Base-by-base conservation (phyloP, 2,888 invertebrate genomes). In the Habrosyne pyritoides region DNA sequence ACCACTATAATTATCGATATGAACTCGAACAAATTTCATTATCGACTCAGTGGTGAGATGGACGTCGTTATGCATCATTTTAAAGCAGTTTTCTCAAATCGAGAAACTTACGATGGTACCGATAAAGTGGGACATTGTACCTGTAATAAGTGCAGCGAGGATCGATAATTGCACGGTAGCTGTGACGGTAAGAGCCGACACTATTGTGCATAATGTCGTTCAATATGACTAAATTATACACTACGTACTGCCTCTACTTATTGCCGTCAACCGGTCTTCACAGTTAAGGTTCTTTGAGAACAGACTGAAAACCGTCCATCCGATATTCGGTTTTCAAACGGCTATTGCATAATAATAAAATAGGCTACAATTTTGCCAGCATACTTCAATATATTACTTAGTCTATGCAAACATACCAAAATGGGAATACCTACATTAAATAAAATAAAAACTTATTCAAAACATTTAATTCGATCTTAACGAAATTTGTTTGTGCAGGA, bases 181-280 rank as follows among this genome's bases (percentile, higher is more conserved):
- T 53, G 75, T 68, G 77, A 75, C 75, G 88, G 86, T 86, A 88
- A 86, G 75, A 78, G 81, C 78, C 84, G 76, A 77, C 83, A 85
- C 89, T 85, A 89, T 87, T 86, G 86, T 88, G 84, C 84, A 82
- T 89, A 89, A 90, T 89, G 80, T 84, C 81, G 80, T 78, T 76
- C 84, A 77, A 77, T 79, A 87, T 86, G 84, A 84, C 85, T 79
- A 86, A 90, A 91, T 89, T 89, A 90, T 84, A 86, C 74, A 76
- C 80, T 73, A 64, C 67, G 53, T 56, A 57, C 59, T 58, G 57
- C 54, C 52, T 54, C 60, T 64, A 63, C 66, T 67, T 64, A 63
- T 65, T 66, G 56, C 53, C 55, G 52, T 53, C 53, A 63, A 84
- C 85, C 80, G 77, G 79, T 82, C 66, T 64, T 68, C 60, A 48